These are phyloP conservation scores for Nyleta sp. DNA, from an alignment of 2,888 invertebrate species.

Conservation along the genomic window DNA sequence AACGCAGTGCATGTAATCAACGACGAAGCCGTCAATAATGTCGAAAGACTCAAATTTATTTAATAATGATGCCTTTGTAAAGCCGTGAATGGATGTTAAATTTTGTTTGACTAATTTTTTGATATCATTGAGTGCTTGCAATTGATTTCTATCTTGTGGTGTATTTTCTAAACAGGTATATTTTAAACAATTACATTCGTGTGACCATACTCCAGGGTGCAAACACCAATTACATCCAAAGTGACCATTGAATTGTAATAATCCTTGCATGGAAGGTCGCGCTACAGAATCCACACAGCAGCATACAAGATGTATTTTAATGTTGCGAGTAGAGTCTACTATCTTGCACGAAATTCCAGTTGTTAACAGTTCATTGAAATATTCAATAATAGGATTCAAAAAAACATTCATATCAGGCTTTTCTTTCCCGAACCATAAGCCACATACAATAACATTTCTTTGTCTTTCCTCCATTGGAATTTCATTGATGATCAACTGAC, in stretches of 20 bases:
- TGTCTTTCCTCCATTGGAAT: constrained; percentile 23
- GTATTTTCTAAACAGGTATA: constrained; percentile 14
- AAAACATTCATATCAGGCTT: too few species aligned
- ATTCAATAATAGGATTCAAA: constrained; percentile 33
- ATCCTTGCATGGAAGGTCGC: constrained; percentile 31
- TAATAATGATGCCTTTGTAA: constrained; percentile 23
- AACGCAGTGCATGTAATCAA: constrained; percentile 19
- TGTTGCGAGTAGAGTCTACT: neutral
- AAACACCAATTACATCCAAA: constrained; percentile 63
- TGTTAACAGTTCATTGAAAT: constrained; percentile 42
- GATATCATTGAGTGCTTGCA: constrained; percentile 1
- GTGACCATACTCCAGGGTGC: constrained; percentile 33
- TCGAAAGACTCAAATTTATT: constrained; percentile 44
- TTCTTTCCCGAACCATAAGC: constrained; percentile 19
- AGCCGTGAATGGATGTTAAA: constrained; percentile 8
- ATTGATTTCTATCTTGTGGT: neutral
- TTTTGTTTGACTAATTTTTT: neutral
- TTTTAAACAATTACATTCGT: neutral
- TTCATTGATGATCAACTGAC: constrained; percentile 10
- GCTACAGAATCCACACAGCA: constrained; percentile 51
- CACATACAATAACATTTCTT: constrained; percentile 41
- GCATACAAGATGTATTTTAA: constrained; percentile 36
- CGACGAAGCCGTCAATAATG: constrained; percentile 53
- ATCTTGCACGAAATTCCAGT: constrained; percentile 44
- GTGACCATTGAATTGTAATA: constrained; percentile 36